phyloP scores from a whole-genome alignment of 92 coral and sea anemone genomes.

The Diadumene lineata region DNA sequence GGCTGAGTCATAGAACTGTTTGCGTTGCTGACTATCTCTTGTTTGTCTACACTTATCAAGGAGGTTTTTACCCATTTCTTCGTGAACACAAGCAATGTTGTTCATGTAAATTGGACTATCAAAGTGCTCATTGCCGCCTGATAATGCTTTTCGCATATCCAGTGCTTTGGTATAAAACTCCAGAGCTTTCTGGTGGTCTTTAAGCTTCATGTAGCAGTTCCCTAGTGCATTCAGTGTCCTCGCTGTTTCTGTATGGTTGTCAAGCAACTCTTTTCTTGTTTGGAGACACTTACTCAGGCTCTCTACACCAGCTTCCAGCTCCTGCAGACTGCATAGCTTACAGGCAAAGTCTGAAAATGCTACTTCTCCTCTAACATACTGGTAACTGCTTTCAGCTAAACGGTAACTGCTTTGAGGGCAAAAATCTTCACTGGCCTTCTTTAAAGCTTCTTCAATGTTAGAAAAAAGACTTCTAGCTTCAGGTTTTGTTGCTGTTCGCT shows the following conservation, averaged over 20 bases:
- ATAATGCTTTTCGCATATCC: constrained; percentile 45
- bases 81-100: constrained; percentile 54
- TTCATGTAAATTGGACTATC: constrained; percentile 50
- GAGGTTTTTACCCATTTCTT: constrained; percentile 15
- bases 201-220: constrained; percentile 33
- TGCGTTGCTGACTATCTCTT: not conserved
- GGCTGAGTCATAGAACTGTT: not conserved
- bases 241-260: constrained; percentile 52
- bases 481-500: not conserved
- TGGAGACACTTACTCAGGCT: constrained; percentile 5
- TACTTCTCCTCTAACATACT: constrained; percentile 15
- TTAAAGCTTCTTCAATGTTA: constrained; percentile 11
- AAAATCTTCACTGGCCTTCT: too few relatives aligned
- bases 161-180: constrained; percentile 34
- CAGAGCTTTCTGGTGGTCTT: constrained; percentile 28
- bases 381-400: constrained; percentile 16
- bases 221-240: constrained; percentile 56
- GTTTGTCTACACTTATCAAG: constrained; percentile 12
- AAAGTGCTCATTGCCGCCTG: constrained; percentile 42
- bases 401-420: not conserved
- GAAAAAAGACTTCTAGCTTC: constrained; percentile 9
- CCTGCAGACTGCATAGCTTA: not conserved
- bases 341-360: not conserved
- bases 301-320: not conserved
- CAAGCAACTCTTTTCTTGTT: constrained; percentile 14